Evolutionary conservation across 2,113 vertebrate species (phyloP), one percentile per base, ranked within the genome.

Genomic region (Notiomystis cincta): DNA sequence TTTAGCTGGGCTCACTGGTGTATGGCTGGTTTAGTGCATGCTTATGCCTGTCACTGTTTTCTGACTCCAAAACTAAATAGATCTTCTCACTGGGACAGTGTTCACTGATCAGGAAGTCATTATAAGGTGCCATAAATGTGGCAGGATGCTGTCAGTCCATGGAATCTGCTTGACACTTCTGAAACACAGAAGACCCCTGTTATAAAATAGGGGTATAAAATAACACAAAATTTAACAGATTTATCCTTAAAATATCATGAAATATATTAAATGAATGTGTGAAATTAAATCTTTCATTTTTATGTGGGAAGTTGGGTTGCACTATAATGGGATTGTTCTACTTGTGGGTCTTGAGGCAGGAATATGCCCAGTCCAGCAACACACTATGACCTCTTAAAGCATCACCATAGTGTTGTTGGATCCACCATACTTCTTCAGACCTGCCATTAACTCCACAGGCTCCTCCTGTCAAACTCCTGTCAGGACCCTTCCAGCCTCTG

Each of bases 371-470:
- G 35, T 66, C 38, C 35, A 24, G 31, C 51, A 3, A 7, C 24
- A 31, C 6, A 11, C 11, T 24, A 19, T 3, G 1, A 21, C 47
- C 13, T 75, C 65, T 57, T 70, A n/a, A 62, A 67, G 27, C 42
- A 25, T 10, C 11, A 5, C 51, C 0, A 0, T 17, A 40, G 30
- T 18, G 7, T 40, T 61, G 18, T 38, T 21, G 18, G 35, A 18
- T 31, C 15, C 21, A 30, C 28, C 58, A 56, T 71, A 33, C 44
- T 54, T 40, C 42, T 76, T 71, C 61, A 67, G 33, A 51, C 50
- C 15, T 79, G n/a, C 42, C 33, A 10, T 73, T 73, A 70, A 58
- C 1, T 0, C 35, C 58, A 42, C 2, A 3, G 47, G 7, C 17
- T 76, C 3, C 37, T 91, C 44, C 70, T 85, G 45, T 72, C 53